Percentiles rank a stretch among this genome's conserved stretches.
These are phyloP conservation scores for Epirrhoe tristata DNA, from an alignment of 2,888 invertebrate genomes.

Conservation along the genomic window DNA sequence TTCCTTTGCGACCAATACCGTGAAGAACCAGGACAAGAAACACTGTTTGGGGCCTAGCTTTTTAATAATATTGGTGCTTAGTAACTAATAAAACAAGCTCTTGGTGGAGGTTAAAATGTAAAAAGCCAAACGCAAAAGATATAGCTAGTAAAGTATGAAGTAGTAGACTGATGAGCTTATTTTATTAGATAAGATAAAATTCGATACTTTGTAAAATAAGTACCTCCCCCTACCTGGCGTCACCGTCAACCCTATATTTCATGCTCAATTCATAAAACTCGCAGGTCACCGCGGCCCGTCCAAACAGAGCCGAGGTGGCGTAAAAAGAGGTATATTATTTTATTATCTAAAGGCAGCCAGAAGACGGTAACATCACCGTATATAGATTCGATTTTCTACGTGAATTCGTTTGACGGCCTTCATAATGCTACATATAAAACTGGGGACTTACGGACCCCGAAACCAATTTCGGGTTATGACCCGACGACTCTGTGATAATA, in stretches of 20 bases:
- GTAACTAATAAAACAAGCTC: neutral
- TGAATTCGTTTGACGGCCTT: slow-evolving; percentile 87
- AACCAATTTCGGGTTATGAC: slow-evolving; percentile 86
- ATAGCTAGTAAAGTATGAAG: too few species aligned
- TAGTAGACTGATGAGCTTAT: slow-evolving; percentile 13
- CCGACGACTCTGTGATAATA: slow-evolving; percentile 86
- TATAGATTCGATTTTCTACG: slow-evolving; percentile 87
- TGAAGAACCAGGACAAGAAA: too few species aligned
- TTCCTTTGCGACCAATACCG: too few species aligned
- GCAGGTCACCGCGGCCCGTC: slow-evolving; percentile 51
- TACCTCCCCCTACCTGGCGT: slow-evolving; percentile 6
- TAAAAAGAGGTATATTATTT: slow-evolving; percentile 84
- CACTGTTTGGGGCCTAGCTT: too few species aligned
- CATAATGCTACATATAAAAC: slow-evolving; percentile 86
- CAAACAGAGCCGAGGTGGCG: slow-evolving; percentile 61
- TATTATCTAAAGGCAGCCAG: slow-evolving; percentile 82
- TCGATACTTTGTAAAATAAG: slow-evolving; percentile 16
- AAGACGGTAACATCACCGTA: slow-evolving; percentile 82
- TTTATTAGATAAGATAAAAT: slow-evolving; percentile 16
- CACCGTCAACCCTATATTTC: slow-evolving; percentile 16
- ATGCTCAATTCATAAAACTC: slow-evolving; percentile 37
- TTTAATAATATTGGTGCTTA: too few species aligned
- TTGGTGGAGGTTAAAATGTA: neutral
- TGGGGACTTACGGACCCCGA: slow-evolving; percentile 85
- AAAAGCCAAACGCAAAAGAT: neutral